Base-by-base conservation (phyloP, 2,888 invertebrate species). In the Cephus spinipes region DNA sequence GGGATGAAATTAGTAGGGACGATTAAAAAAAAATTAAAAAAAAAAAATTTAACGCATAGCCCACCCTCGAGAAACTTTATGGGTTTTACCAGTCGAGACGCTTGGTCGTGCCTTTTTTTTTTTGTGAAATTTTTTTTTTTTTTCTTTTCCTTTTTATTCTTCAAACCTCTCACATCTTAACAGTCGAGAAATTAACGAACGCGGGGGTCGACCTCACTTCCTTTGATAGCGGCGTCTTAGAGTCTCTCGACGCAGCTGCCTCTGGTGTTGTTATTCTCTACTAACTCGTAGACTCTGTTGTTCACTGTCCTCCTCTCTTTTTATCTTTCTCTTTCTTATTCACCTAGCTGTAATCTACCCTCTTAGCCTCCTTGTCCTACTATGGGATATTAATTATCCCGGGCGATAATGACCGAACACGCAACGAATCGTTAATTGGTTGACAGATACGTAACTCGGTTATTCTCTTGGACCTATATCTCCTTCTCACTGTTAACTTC, bases 191-290 rank as follows among this genome's bases (percentile, higher is more conserved):
- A 71, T 71, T 71, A 31, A 71, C 77, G 88, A 88, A 89, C 31
- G 69, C 73, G 68, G 73, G 74, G 79, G 87, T 91, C 88, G 91
- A 91, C 91, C 91, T 88, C 90, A 90, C 91, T 91, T 91, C 91
- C 91, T 90, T 86, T 86, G 91, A 91, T 91, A 91, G 90, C 87
- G 88, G 87, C 87, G 87, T 88, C 89, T 87, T 83, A 81, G 85
- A 85, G 88, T 89, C 89, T 88, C 83, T 83, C 83, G 77, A 77
- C 79, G 81, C 84, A 82, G 83, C 83, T 85, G 84, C 83, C 76
- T 69, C 71, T 74, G 69, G 12, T 31, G 76, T 74, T n/a, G 76
- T 69, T n/a, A 11, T 77, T 78, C 33, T 77, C 40, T 77, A 71
- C 32, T 68, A 69, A 73, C 76, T 77, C 71, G 81, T 79, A 77